Base-by-base conservation (phyloP, 2,113 vertebrate species). In the Otis tarda region DNA sequence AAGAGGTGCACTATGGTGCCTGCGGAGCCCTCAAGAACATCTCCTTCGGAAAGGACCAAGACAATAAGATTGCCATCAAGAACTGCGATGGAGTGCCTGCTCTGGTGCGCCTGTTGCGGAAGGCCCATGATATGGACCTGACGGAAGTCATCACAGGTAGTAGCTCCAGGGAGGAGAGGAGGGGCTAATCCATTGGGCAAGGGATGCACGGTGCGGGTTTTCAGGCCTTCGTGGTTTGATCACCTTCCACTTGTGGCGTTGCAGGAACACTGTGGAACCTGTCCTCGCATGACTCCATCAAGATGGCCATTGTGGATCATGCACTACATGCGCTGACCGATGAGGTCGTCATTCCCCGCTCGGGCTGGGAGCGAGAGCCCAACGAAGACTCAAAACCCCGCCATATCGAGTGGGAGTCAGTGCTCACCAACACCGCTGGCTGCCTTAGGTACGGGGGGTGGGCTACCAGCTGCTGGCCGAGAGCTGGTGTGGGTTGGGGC, bases 21-120 rank as follows among this genome's bases (percentile, higher is more conserved):
- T 99, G 99, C 0, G 99, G 99, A 7, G 99, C 99, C 4, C 98
- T 99, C 33, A 99, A 99, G 97, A 99, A 99, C 96, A 99, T 99
- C 95, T 99, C 99, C 10, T 99, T 98, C 4, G 99, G 99, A 76
- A 98, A 98, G 80, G 99, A 99, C 96, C 94, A 97, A 50, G 99
- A 99, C 88, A 99, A 99, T 96, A 99, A 99, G 98, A 98, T 99
- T 1, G 99, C 99, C 84, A 99, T 99, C 94, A 99, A 99, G 97
- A 99, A 99, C 97, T 99, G 99, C 31, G 99, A 99, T 2, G 99
- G 99, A 3, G 98, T 99, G 8, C 98, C 99, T 0, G 99, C 99
- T 8, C 98, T 99, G 67, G 97, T 98, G 92, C 97, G 99, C 53
- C 98, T 99, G 80, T 97, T 99, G 89, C 98, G 99, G 64, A 99